Conservation (phyloP, 2,797 vertebrate genomes). For the Zonotrichia albicollis region DNA sequence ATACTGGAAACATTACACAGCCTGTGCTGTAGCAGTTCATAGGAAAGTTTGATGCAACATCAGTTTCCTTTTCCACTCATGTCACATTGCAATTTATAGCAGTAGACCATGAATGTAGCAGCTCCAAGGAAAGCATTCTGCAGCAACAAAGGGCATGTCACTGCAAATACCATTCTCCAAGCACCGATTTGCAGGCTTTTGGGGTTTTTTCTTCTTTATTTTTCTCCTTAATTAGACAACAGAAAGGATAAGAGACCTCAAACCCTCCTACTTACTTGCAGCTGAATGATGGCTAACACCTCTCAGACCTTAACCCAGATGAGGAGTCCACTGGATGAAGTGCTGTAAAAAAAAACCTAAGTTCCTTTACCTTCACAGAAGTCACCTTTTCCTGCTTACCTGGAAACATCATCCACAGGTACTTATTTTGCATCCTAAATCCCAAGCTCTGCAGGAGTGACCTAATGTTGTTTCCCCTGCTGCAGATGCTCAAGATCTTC, state of each 20-base stretch:
- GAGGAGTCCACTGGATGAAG: not conserved
- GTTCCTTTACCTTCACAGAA: not conserved
- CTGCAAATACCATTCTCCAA: not conserved
- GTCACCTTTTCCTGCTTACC: not conserved
- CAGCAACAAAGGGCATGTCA: not conserved
- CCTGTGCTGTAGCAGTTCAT: not conserved
- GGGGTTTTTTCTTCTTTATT: not conserved
- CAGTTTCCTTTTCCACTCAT: not conserved
- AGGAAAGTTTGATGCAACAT: constrained; percentile 34
- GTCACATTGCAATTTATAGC: not conserved
- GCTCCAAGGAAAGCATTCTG: not conserved
- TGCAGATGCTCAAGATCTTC: not conserved
- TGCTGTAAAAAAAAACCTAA: accelerated
- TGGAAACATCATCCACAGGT: not conserved
- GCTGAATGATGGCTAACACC: not conserved
- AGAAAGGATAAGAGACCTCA: not conserved
- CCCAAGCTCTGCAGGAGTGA: not conserved
- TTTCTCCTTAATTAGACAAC: not conserved
- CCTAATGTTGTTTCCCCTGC: not conserved
- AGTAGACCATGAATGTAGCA: not conserved
- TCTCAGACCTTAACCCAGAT: not conserved
- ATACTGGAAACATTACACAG: not conserved
- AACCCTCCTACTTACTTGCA: not conserved
- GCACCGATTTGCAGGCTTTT: not conserved
- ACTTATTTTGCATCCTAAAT: not conserved